Percentiles rank a stretch among this genome's conserved stretches.
Evolutionary conservation across 2,797 vertebrate species (phyloP).

Genomic region (Parotocinclus haroldoi): DNA sequence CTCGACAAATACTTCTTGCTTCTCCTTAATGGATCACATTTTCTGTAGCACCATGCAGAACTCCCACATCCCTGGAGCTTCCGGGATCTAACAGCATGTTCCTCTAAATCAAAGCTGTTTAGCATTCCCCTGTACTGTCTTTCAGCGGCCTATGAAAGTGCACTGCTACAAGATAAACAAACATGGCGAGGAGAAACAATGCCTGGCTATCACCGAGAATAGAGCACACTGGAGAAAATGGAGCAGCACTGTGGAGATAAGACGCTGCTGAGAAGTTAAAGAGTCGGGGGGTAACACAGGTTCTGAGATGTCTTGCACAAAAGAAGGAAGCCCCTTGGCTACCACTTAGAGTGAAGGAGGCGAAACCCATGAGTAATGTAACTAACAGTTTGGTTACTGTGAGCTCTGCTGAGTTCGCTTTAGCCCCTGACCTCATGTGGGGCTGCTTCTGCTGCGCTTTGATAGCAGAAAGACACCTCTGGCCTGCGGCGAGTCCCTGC

Average conservation of each 20-base stretch:
- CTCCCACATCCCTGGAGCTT: no score
- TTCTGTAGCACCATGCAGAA: neutral
- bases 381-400: conserved; percentile 21
- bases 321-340: conserved; percentile 51
- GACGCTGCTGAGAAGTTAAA: conserved; percentile 31
- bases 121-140: conserved; percentile 18
- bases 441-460: no score
- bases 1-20: no score
- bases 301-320: conserved; percentile 40
- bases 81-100: conserved; percentile 1
- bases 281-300: neutral
- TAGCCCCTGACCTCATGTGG: neutral
- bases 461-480: no score
- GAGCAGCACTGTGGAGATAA: conserved; percentile 41
- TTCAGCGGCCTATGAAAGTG: conserved; percentile 32
- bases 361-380: conserved; percentile 12
- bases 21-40: no score
- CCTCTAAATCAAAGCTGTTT: conserved; percentile 1
- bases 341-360: conserved; percentile 26
- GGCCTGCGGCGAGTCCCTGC: no score
- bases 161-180: conserved; percentile 43
- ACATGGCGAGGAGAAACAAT: conserved; percentile 42
- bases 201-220: conserved; percentile 37
- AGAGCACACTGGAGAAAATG: conserved; percentile 37
- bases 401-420: conserved; percentile 5